A percentile compares a stretch with the other conserved stretches of the same genome.
Conservation (phyloP, 2,797 vertebrate genomes). For the Gadopsis bispinosus region DNA sequence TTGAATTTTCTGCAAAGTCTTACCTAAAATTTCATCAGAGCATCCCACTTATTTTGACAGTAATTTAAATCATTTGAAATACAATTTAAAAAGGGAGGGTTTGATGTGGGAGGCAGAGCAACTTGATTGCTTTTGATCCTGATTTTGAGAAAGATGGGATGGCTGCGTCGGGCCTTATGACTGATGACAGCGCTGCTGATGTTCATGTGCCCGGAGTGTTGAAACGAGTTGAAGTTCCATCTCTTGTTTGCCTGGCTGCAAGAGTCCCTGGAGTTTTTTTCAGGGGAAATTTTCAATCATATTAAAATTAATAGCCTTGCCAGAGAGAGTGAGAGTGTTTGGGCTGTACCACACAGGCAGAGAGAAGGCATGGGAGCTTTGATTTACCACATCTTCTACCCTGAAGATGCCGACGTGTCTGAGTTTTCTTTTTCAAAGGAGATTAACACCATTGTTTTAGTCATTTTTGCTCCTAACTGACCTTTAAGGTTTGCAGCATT, state of each 20-base stretch:
- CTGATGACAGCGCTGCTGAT: conserved; percentile 41
- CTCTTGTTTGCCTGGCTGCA: conserved; percentile 48
- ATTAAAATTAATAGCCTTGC: conserved; percentile 61
- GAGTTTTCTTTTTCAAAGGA: background rate
- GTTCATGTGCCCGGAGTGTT: conserved; percentile 39
- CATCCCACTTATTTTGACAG: conserved; percentile 43
- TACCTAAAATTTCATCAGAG: conserved; percentile 60
- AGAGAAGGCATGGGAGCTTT: conserved; percentile 3
- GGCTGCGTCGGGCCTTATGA: conserved; percentile 22
- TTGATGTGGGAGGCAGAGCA: background rate
- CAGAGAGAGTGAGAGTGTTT: background rate
- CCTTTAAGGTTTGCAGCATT: background rate
- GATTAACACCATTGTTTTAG: conserved; percentile 18
- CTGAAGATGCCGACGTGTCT: conserved; percentile 4
- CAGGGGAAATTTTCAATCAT: conserved; percentile 61
- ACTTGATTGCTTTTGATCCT: conserved; percentile 57
- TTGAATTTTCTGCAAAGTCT: conserved; percentile 45
- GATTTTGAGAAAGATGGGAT: conserved; percentile 32
- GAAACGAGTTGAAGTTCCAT: conserved; percentile 59
- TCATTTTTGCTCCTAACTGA: background rate
- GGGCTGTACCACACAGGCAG: background rate
- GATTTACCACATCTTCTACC: conserved; percentile 39
- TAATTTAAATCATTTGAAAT: conserved; percentile 61
- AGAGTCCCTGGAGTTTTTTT: conserved; percentile 59
- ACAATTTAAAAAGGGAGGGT: conserved; percentile 39